A percentile compares a stretch with the other conserved stretches of the same genome.
phyloP scores from a whole-genome alignment of 2,888 invertebrate genomes.

The Caenorhabditis sp. region DNA sequence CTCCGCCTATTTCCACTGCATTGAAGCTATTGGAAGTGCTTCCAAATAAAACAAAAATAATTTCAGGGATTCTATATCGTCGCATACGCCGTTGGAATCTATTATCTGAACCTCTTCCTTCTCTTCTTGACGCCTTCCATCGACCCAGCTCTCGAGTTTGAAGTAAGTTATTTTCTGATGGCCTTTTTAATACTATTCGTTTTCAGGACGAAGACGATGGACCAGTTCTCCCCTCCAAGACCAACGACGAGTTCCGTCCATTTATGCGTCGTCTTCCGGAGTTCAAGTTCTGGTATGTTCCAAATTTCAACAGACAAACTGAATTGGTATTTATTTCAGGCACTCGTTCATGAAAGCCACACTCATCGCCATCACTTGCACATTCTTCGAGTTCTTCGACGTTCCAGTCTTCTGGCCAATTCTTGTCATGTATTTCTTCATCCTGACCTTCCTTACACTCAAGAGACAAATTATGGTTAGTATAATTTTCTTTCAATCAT shows the following conservation, averaged over 20 bases:
- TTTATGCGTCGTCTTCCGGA: conserved; percentile 97
- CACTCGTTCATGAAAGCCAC: conserved; percentile 96
- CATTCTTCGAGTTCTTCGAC: conserved; percentile 96
- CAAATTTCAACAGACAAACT: background rate
- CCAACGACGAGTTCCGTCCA: conserved; percentile 98
- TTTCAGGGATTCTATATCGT: conserved; percentile 98
- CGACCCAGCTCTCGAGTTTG: conserved; percentile 94
- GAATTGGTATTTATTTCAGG: conserved; percentile 82
- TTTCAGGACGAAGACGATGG: conserved; percentile 84
- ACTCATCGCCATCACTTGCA: conserved; percentile 92
- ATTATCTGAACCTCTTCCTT: conserved; percentile 98
- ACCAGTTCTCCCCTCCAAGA: conserved; percentile 94
- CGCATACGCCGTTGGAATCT: conserved; percentile 98
- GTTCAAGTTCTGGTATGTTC: conserved; percentile 90
- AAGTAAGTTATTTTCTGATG: too few relatives aligned
- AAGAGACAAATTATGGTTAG: conserved; percentile 98
- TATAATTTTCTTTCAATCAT: background rate
- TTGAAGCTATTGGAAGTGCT: too few relatives aligned
- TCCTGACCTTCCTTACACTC: conserved; percentile 98
- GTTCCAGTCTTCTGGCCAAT: conserved; percentile 99
- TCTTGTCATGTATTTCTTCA: conserved; percentile 99
- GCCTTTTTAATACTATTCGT: background rate
- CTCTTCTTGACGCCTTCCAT: conserved; percentile 99
- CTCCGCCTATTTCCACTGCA: too few relatives aligned
- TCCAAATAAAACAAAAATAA: background rate